phyloP scores from a whole-genome alignment of 53 echinoderm and acorn worm species.

The Patiria pectinifera region DNA sequence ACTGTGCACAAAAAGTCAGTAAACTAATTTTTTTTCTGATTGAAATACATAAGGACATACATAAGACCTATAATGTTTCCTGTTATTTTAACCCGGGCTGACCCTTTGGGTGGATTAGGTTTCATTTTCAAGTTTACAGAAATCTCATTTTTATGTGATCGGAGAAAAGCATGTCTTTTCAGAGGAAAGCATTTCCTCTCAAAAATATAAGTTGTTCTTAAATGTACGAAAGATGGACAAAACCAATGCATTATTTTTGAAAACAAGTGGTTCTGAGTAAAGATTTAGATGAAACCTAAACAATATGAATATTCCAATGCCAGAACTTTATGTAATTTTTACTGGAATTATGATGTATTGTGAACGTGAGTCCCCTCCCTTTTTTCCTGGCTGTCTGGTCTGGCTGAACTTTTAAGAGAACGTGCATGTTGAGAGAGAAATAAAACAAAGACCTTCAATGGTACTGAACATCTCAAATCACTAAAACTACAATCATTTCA shows the following conservation, averaged over 20 bases:
- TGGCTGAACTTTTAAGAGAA: neutral
- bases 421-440: neutral
- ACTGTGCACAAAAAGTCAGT: neutral
- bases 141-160: too few relatives aligned
- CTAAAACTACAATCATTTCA: conserved; percentile 5
- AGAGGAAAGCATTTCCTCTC: too few relatives aligned
- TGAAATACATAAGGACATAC: too few relatives aligned
- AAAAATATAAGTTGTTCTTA: too few relatives aligned
- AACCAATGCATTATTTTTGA: neutral
- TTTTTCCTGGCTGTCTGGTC: neutral
- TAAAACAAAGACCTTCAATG: neutral
- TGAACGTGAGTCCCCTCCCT: neutral
- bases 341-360: neutral
- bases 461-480: neutral
- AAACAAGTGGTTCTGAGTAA: neutral
- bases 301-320: neutral
- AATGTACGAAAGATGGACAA: neutral
- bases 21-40: neutral
- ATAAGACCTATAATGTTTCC: too few relatives aligned
- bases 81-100: too few relatives aligned
- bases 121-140: too few relatives aligned
- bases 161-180: too few relatives aligned
- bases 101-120: too few relatives aligned
- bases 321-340: neutral
- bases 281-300: neutral